Evolutionary conservation across 1,140 invertebrate genomes (phyloP), one percentile per base, ranked within the genome.

Genomic region (Archivesica marissinica): DNA sequence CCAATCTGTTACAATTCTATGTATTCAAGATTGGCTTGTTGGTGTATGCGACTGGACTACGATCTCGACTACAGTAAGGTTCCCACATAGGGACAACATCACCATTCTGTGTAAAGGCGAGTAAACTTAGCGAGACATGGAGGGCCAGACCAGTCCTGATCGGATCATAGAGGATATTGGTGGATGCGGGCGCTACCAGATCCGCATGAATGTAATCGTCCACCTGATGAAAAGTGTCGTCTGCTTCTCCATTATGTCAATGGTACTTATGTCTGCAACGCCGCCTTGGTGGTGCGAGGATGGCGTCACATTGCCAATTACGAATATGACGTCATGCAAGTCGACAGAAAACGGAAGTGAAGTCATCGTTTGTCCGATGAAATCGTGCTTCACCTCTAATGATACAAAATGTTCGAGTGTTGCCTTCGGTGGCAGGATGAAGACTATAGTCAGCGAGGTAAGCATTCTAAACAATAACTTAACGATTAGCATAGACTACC

Each of bases 141-240:
- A 41, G 23, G 23, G 23, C 7, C 38, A 41, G 0, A 70, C 66
- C 28, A 77, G 38, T 28, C 75, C 76, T 9, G 76, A 79, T 15
- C 9, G 66, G 17, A 79, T 79, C 4, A 66, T 79, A n/a, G 47
- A 79, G 15, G 59, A 64, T 15, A 23, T 79, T 28, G 76, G 76
- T 30, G 76, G 76, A 28, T 79, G 76, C 47, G 76, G 76, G 23
- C 54, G 76, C 11, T 79, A 38, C 25, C 76, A 79, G 56, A 41
- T 79, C 23, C 54, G 76, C 15, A 47, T 79, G 41, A 44, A 20
- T 15, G 59, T 79, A 0, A 38, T 66, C 3, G 54, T 64, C 1
- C 76, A 79, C 59, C 1, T 79, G 23, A 64, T 66, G 2, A 79
- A 79, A 41, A 64, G 23, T 11, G 15, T 66, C n/a, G 56, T 79